Percentiles rank a stretch among this genome's conserved stretches.
These are phyloP conservation scores for Hydraecia micacea DNA, from an alignment of 2,888 invertebrate genomes.

Conservation along the genomic window DNA sequence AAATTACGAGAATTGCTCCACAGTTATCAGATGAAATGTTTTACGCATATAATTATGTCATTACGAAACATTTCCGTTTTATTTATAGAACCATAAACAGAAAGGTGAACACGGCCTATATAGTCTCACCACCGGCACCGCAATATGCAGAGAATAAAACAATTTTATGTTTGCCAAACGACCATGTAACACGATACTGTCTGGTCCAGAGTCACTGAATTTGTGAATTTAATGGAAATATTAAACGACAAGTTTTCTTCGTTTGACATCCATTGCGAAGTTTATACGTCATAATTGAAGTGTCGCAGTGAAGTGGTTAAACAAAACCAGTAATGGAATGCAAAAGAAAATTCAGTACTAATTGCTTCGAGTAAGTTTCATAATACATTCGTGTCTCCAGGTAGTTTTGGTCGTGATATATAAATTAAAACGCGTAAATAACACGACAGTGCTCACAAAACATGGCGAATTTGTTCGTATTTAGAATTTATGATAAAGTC, in stretches of 20 bases:
- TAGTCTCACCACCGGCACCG: constrained; percentile 13
- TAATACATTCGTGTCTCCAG: constrained; percentile 49
- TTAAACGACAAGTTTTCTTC: neutral
- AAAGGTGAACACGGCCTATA: constrained; percentile 25
- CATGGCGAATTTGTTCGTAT: constrained; percentile 47
- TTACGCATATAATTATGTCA: neutral
- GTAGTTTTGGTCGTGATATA: constrained; percentile 46
- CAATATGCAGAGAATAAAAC: constrained; percentile 51
- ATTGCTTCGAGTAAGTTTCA: constrained; percentile 11
- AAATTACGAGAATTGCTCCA: no score
- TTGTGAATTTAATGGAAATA: neutral
- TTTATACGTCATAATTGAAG: neutral
- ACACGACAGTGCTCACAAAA: constrained; percentile 51
- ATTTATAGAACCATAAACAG: constrained; percentile 12
- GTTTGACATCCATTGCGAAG: constrained; percentile 21
- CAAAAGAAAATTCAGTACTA: neutral
- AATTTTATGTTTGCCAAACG: constrained; percentile 56
- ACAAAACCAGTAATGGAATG: constrained; percentile 14
- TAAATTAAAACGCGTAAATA: constrained; percentile 63
- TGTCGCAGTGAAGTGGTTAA: neutral
- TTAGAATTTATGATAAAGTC: constrained; percentile 46
- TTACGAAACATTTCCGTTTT: constrained; percentile 2
- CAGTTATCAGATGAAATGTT: neutral
- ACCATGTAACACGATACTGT: constrained; percentile 57
- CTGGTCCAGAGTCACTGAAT: constrained; percentile 34